Evolutionary conservation across 2,113 vertebrate species (phyloP).

Genomic region (Alouatta palliata): DNA sequence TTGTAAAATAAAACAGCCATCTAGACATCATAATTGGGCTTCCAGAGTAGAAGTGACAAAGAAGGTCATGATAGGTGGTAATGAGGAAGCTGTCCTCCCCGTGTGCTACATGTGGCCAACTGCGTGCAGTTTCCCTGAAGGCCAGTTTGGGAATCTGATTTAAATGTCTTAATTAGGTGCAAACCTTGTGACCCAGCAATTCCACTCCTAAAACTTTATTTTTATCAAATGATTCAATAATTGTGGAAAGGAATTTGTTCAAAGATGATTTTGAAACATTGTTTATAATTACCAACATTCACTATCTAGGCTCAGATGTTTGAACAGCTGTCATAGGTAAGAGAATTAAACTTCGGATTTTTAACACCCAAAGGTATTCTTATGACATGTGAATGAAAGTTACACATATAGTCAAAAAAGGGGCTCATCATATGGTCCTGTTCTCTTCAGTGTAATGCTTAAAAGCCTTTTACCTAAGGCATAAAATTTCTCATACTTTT

Average conservation of each 20-base stretch:
- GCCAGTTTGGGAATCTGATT: background rate
- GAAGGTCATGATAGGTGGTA: background rate
- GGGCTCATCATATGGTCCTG: background rate
- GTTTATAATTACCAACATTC: background rate
- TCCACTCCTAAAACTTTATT: background rate
- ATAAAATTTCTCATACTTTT: background rate
- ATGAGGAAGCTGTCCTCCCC: background rate
- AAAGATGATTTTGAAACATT: background rate
- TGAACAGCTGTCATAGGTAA: background rate
- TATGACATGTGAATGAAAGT: background rate
- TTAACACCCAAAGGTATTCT: conserved; percentile 3
- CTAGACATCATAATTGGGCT: background rate
- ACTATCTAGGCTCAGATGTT: background rate
- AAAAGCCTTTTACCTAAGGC: background rate
- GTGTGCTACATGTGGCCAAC: background rate
- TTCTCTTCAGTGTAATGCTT: background rate
- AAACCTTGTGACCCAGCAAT: background rate
- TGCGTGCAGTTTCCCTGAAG: background rate
- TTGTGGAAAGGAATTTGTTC: background rate
- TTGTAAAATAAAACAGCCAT: background rate
- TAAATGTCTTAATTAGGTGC: background rate
- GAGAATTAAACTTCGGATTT: background rate
- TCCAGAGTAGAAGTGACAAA: background rate
- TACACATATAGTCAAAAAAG: background rate
- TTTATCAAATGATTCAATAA: background rate